Base-by-base conservation (phyloP, 2,113 vertebrate genomes). In the Myiozetetes cayanensis region DNA sequence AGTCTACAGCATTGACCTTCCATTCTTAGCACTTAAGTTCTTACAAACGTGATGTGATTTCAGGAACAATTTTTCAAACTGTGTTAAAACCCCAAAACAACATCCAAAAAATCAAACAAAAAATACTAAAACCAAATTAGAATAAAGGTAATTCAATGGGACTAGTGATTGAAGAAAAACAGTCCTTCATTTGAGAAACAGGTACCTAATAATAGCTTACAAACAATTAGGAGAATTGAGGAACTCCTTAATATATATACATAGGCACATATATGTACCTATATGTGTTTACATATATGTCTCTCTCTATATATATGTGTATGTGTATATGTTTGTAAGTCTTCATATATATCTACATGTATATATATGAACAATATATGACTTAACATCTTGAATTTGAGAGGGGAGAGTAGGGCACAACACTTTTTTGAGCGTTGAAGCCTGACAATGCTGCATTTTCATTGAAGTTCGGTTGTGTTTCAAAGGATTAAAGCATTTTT, bases 401-500 rank as follows among this genome's bases (percentile, higher is more conserved):
- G 16, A 56, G 10, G 4, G 5, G 2, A 63, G 4, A 50, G 4
- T 27, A 8, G 4, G 72, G 14, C 8, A 28, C 4, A 41, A 6
- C 2, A n/a, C 12, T 65, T 77, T 80, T 87, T 68, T 61, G 35
- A 83, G 52, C 73, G 37, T 23, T 58, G 31, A 65, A 55, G 9
- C 20, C 28, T 46, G 49, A 33, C 6, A 58, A 10, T 44, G 11
- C 3, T 52, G 21, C 4, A 16, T 65, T 87, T 86, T 62, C 4
- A 70, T 68, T 76, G 39, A 84, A 53, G 63, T 95, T 95, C 80
- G 95, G 23, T 73, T 72, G 37, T 61, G 21, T 87, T 94, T 95
- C 70, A 93, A 95, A 90, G 39, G 50, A 90, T 95, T 94, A 85
- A 93, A 90, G 27, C 58, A 77, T 33, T 63, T 90, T 93, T 83